Base-by-base conservation (phyloP, 2,113 vertebrate species). In the Tautogolabrus adspersus region DNA sequence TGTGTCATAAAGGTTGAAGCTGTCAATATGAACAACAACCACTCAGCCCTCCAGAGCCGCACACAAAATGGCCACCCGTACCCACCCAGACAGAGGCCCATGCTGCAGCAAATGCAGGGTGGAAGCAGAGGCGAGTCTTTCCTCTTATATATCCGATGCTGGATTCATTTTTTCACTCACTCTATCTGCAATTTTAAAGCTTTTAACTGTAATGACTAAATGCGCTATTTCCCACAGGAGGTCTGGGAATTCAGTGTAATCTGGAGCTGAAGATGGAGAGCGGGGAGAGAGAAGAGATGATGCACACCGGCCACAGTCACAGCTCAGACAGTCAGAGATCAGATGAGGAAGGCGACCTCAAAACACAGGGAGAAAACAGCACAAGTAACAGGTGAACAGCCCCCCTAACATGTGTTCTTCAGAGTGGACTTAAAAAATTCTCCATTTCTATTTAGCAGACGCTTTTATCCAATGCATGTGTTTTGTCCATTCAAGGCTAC, bases 241-340 rank as follows among this genome's bases (percentile, higher is more conserved):
- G 94, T 78, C 90, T 91, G 87, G 95, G 94, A 77, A 79, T 77
- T 61, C 82, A 83, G 61, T 19, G 92, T 56, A 91, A 95, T 75
- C 79, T 96, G 87, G 96, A 98, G 90, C 95, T 98, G 79, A 99
- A 98, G 93, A 93, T 95, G 83, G 98, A 99, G 81, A 95, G 92
- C 58, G 92, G 95, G 81, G 96, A 98, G 42, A 95, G 95, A 75
- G 97, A 98, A 66, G 96, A 97, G 34, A 87, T 92, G 85, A 90
- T 90, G 75, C 88, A 91, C 73, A 94, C 94, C 61, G 95, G 93
- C 34, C 96, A 96, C 60, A 95, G 93, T 10, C 95, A 94, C 77
- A 97, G 97, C 84, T 97, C 96, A n/a, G 97, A 97, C 82, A 96
- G 96, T 90, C 96, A 96, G 94, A 95, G 95, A 86, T 98, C 97